A percentile compares a stretch with the other conserved stretches of the same genome.
These are phyloP conservation scores for Lutjanus argentimaculatus DNA, from an alignment of 2,797 vertebrate genomes.

Conservation along the genomic window DNA sequence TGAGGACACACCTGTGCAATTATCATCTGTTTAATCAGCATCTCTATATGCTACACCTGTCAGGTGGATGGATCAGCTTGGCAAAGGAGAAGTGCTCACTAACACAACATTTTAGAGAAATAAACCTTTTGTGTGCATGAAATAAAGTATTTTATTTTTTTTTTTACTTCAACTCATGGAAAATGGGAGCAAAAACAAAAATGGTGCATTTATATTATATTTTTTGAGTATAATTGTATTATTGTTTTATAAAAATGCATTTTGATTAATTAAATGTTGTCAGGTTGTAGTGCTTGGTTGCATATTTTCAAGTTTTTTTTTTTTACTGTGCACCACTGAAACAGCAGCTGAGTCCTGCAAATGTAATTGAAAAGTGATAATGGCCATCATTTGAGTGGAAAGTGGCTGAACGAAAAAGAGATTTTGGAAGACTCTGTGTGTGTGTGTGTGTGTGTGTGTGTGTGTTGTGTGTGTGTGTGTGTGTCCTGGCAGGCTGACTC, in stretches of 20 bases:
- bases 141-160: too few relatives aligned
- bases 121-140: too few relatives aligned
- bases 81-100: too few relatives aligned
- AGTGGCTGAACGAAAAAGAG: constrained; percentile 64
- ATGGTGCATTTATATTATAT: too few relatives aligned
- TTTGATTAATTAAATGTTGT: background rate
- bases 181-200: too few relatives aligned
- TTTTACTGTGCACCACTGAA: constrained; percentile 2
- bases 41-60: too few relatives aligned
- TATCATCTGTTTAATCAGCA: too few relatives aligned
- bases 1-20: too few relatives aligned
- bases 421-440: constrained; percentile 53
- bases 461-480: constrained; percentile 41
- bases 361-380: constrained; percentile 73
- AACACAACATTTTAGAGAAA: too few relatives aligned
- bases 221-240: too few relatives aligned
- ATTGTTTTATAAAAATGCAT: background rate
- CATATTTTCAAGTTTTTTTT: constrained; percentile 15
- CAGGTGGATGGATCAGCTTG: too few relatives aligned
- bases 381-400: constrained; percentile 62
- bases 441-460: constrained; percentile 40
- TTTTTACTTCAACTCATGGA: too few relatives aligned
- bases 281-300: background rate
- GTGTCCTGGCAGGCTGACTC: constrained; percentile 78
- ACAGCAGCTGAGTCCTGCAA: constrained; percentile 61